Conservation (phyloP, 2,113 vertebrate genomes). For the Origma solitaria region DNA sequence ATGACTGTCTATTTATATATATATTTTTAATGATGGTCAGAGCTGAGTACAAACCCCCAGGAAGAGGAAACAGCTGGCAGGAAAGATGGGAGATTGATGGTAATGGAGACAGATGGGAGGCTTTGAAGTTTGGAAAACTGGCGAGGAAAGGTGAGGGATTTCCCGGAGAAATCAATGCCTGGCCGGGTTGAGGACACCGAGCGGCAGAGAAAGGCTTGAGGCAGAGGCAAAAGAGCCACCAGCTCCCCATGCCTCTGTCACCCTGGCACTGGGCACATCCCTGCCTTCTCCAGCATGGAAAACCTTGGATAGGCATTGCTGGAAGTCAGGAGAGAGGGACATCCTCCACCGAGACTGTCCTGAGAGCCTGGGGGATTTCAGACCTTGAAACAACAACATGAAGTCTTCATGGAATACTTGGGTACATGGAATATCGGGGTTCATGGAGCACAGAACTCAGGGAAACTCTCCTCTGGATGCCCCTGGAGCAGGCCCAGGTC, state of each 20-base stretch:
- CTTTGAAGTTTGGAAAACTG: background rate
- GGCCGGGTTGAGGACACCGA: background rate
- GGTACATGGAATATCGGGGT: accelerated
- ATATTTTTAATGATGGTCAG: background rate
- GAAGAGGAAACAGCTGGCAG: background rate
- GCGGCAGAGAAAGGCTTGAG: background rate
- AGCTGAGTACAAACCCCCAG: background rate
- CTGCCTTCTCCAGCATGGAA: no score
- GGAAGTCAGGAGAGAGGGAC: background rate
- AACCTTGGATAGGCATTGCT: accelerated
- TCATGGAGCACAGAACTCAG: background rate
- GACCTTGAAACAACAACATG: accelerated
- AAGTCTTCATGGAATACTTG: background rate
- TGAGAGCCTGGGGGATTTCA: background rate
- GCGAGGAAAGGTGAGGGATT: background rate
- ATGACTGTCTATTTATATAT: background rate
- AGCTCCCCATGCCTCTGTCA: background rate
- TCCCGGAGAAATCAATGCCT: background rate
- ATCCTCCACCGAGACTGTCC: no score
- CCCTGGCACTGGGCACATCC: background rate
- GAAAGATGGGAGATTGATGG: background rate
- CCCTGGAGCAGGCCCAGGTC: background rate
- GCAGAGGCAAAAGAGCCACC: background rate
- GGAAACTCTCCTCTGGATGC: background rate
- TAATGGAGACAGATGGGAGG: background rate